These are phyloP conservation scores for Thymelicus lineola DNA, from an alignment of 2,888 invertebrate genomes.

Conservation along the genomic window DNA sequence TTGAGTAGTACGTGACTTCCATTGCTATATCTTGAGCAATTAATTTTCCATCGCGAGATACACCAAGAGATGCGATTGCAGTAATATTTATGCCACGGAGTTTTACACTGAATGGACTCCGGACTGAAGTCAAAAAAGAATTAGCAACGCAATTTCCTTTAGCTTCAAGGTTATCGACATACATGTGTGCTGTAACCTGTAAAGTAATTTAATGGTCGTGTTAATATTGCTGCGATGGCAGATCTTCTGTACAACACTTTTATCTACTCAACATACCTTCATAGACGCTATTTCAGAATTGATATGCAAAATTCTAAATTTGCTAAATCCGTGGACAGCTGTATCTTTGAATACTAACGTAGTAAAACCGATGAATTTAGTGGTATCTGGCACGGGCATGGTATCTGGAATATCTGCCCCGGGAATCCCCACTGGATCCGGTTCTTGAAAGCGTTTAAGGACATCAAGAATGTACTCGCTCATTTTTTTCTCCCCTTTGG, in stretches of 20 bases:
- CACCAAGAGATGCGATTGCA: conserved; percentile 86
- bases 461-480: conserved; percentile 89
- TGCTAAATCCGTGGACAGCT: conserved; percentile 90
- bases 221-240: neutral
- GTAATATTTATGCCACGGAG: conserved; percentile 87
- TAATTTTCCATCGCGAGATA: conserved; percentile 87
- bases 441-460: conserved; percentile 92
- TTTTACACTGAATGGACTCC: conserved; percentile 89
- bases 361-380: conserved; percentile 86
- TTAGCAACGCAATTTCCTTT: conserved; percentile 88
- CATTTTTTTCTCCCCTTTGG: conserved; percentile 87
- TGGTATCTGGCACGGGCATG: conserved; percentile 90
- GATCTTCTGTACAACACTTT: neutral
- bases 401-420: conserved; percentile 93
- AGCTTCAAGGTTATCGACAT: conserved; percentile 86
- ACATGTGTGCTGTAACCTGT: conserved; percentile 87
- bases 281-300: conserved; percentile 90
- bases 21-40: conserved; percentile 89
- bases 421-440: conserved; percentile 92
- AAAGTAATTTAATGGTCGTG: conserved; percentile 2
- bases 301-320: conserved; percentile 90
- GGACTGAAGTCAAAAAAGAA: conserved; percentile 85
- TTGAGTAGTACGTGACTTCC: conserved; percentile 88
- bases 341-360: conserved; percentile 89
- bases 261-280: conserved; percentile 81